phyloP scores from a whole-genome alignment of 2,797 vertebrate species.

The Coendou prehensilis region DNA sequence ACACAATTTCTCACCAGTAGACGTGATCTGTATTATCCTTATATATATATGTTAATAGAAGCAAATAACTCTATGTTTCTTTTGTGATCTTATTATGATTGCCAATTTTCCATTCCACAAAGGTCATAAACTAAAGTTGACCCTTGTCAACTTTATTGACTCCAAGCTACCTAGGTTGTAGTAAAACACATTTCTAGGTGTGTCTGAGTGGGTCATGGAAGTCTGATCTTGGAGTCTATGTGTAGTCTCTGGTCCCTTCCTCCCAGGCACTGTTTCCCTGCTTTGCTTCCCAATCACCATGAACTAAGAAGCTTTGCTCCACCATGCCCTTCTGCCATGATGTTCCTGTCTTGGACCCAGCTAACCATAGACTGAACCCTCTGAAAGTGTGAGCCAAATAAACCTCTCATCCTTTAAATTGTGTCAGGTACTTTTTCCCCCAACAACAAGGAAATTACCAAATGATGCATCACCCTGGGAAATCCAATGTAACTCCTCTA shows the following conservation, averaged over 20 bases:
- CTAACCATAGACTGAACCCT: not conserved
- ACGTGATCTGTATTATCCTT: not conserved
- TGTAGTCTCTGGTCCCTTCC: not conserved
- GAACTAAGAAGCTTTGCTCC: not conserved
- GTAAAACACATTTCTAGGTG: not conserved
- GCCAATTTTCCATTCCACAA: not conserved
- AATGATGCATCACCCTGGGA: not conserved
- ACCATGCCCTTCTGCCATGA: not conserved
- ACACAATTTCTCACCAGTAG: slow-evolving; percentile 40
- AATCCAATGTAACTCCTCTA: not conserved
- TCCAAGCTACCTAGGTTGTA: not conserved
- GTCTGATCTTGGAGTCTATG: not conserved
- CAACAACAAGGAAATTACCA: not conserved
- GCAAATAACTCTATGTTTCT: not conserved
- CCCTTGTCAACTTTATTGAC: not conserved
- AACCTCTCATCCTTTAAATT: not conserved
- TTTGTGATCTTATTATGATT: not conserved
- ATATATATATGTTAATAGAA: not conserved
- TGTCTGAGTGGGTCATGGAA: not conserved
- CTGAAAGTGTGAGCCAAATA: not conserved
- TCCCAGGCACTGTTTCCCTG: not conserved
- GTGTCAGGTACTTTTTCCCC: not conserved
- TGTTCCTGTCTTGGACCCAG: not conserved
- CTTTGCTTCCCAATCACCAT: not conserved
- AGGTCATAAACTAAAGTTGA: not conserved